phyloP scores from a whole-genome alignment of 2,113 vertebrate genomes.

The Astatotilapia flaviijosephi region DNA sequence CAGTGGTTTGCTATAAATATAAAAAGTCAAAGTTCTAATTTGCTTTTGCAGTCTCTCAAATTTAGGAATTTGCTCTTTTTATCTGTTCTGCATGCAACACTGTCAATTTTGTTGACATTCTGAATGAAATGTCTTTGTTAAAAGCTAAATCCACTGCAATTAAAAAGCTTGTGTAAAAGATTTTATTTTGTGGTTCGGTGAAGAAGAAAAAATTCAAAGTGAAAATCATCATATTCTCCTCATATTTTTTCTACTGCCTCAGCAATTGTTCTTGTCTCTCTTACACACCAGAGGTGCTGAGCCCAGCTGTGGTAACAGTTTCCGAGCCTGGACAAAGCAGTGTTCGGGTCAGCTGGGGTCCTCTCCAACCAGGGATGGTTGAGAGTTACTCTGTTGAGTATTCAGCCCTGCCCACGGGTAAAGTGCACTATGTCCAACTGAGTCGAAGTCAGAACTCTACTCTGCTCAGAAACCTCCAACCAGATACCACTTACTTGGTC shows the following conservation, averaged over 20 bases:
- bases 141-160: neutral
- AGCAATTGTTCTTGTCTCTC: neutral
- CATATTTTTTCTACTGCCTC: neutral
- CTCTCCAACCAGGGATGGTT: conserved; percentile 66
- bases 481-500: conserved; percentile 86
- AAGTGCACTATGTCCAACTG: conserved; percentile 64
- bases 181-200: neutral
- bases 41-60: neutral
- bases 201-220: neutral
- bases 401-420: conserved; percentile 75
- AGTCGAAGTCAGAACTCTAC: conserved; percentile 75
- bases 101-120: neutral
- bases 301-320: conserved; percentile 75
- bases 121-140: neutral
- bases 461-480: conserved; percentile 76
- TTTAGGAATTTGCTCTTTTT: neutral
- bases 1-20: neutral
- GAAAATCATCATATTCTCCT: neutral
- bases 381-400: conserved; percentile 78
- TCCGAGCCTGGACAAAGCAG: conserved; percentile 77
- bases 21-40: neutral
- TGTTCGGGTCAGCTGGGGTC: conserved; percentile 86
- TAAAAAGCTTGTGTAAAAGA: neutral
- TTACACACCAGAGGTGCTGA: conserved; percentile 58
- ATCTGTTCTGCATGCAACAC: neutral